These are phyloP conservation scores for Platycercus adscitus DNA, from an alignment of 2,113 vertebrate species.

Conservation along the genomic window DNA sequence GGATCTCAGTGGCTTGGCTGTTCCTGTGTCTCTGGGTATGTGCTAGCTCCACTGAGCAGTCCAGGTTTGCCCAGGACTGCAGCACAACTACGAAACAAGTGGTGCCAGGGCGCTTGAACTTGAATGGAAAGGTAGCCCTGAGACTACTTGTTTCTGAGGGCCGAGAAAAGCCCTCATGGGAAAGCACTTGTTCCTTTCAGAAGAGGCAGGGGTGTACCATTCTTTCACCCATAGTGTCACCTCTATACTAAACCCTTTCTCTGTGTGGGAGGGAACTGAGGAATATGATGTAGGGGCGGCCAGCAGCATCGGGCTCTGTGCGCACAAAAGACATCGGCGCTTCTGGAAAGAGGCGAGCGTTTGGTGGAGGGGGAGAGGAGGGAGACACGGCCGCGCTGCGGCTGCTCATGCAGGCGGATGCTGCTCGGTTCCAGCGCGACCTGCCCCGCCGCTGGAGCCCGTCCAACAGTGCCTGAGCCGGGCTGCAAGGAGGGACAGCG, in stretches of 20 bases:
- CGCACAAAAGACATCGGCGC: background rate
- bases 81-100: background rate
- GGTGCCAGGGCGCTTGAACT: accelerated
- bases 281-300: background rate
- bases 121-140: background rate
- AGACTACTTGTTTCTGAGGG: background rate
- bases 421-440: background rate
- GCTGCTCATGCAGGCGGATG: accelerated
- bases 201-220: background rate
- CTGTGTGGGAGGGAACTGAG: background rate
- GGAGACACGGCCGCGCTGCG: background rate
- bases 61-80: background rate
- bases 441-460: too few species aligned
- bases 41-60: background rate
- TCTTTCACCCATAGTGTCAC: background rate
- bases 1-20: background rate
- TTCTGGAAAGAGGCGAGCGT: background rate
- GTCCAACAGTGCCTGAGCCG: background rate
- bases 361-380: background rate
- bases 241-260: background rate
- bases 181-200: background rate
- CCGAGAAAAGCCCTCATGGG: background rate
- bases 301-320: background rate
- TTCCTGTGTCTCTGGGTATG: background rate
- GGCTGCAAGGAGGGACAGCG: background rate